These are phyloP conservation scores for Microctenopoma steveboyesi DNA, from an alignment of 2,797 vertebrate species.

Conservation along the genomic window DNA sequence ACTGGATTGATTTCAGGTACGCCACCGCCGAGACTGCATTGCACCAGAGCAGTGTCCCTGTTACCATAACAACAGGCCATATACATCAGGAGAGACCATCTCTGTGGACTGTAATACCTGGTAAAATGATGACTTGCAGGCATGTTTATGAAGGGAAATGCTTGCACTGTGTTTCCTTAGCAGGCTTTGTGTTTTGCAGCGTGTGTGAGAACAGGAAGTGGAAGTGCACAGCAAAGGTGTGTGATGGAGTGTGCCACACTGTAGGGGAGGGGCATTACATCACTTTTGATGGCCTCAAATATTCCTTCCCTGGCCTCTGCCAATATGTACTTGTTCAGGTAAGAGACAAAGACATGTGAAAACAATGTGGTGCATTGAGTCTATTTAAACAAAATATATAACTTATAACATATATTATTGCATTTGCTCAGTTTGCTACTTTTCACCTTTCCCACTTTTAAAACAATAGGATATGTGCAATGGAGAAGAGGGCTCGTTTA, in stretches of 20 bases:
- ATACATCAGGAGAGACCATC: slow-evolving; percentile 84
- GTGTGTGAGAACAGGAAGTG: slow-evolving; percentile 91
- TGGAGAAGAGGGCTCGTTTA: slow-evolving; percentile 86
- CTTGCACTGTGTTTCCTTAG: background rate
- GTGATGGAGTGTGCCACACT: slow-evolving; percentile 89
- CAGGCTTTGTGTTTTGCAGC: slow-evolving; percentile 71
- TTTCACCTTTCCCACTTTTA: slow-evolving; percentile 3
- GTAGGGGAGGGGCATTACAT: slow-evolving; percentile 92
- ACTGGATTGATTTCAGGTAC: slow-evolving; percentile 83
- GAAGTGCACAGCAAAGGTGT: slow-evolving; percentile 87
- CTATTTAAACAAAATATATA: slow-evolving; percentile 3
- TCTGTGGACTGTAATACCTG: slow-evolving; percentile 93
- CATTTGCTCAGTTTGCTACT: background rate
- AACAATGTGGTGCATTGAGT: background rate
- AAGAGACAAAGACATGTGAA: slow-evolving; percentile 52
- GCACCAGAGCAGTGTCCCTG: slow-evolving; percentile 90
- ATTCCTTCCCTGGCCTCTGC: slow-evolving; percentile 92
- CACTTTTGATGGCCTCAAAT: slow-evolving; percentile 93
- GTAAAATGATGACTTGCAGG: slow-evolving; percentile 75
- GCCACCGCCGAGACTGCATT: slow-evolving; percentile 88
- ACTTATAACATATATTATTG: background rate
- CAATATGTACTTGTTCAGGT: slow-evolving; percentile 96
- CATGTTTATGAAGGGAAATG: background rate
- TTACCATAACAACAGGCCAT: slow-evolving; percentile 92
- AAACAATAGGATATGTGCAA: slow-evolving; percentile 89